Percentiles rank a stretch among this genome's conserved stretches.
Conservation (phyloP, 2,113 vertebrate genomes). For the Cinclus cinclus region DNA sequence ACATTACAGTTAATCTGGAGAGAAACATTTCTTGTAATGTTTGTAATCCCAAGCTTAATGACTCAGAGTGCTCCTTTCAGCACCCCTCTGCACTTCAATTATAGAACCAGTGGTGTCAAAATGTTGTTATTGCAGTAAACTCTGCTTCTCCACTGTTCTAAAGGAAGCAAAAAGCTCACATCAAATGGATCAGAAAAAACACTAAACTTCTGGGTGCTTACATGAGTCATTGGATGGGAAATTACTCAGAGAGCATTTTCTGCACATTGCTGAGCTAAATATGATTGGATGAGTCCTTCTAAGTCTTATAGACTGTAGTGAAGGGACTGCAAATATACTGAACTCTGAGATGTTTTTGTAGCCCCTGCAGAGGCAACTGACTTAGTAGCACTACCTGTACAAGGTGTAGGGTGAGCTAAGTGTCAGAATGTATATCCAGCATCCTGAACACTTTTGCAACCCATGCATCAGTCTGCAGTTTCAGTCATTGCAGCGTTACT, state of each 20-base stretch:
- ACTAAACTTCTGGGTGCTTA: neutral
- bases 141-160: neutral
- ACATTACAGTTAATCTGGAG: neutral
- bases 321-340: neutral
- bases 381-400: neutral
- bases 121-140: neutral
- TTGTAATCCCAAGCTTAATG: neutral
- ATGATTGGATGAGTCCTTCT: neutral
- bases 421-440: neutral
- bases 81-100: neutral
- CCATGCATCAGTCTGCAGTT: neutral
- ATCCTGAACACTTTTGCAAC: neutral
- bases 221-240: neutral
- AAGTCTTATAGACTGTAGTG: neutral
- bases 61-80: slow-evolving; percentile 2
- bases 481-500: neutral
- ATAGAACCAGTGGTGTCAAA: neutral
- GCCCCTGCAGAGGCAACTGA: neutral
- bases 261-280: neutral
- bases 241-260: neutral
- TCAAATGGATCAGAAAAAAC: neutral
- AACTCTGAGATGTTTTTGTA: neutral
- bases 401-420: neutral
- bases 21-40: neutral
- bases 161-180: neutral